Percentiles rank a stretch among this genome's conserved stretches.
These are phyloP conservation scores for Craniophora ligustri DNA, from an alignment of 2,888 invertebrate genomes.

Conservation along the genomic window DNA sequence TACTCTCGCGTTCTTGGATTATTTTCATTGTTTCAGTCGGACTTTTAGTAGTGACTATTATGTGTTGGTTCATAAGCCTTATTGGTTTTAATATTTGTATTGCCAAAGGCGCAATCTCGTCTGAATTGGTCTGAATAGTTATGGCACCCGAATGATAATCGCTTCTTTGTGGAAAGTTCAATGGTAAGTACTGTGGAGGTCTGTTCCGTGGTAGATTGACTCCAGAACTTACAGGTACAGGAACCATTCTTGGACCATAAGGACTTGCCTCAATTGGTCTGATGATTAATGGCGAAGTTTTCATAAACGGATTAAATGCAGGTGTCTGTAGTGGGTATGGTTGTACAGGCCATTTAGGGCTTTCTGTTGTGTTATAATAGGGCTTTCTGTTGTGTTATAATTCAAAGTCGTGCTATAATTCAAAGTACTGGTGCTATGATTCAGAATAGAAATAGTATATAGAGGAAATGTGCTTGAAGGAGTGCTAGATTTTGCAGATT, in stretches of 20 bases:
- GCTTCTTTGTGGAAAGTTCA: slow-evolving; percentile 7
- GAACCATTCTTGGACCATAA: not conserved
- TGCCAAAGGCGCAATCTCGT: slow-evolving; percentile 73
- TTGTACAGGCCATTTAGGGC: not conserved
- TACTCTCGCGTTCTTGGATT: slow-evolving; percentile 19
- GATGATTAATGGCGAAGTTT: not conserved
- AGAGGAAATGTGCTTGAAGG: too few species aligned
- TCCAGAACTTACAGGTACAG: not conserved
- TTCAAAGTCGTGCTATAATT: not conserved
- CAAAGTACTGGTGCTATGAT: not conserved
- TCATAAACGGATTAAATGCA: slow-evolving; percentile 24
- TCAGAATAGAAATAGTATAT: too few species aligned
- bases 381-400: not conserved
- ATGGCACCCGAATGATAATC: slow-evolving; percentile 49
- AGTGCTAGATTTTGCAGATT: slow-evolving; percentile 33
- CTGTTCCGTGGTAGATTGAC: not conserved
- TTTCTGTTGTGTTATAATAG: too few species aligned
- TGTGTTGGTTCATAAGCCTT: slow-evolving; percentile 69
- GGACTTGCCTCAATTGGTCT: not conserved
- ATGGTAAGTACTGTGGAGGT: not conserved
- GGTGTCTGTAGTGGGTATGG: slow-evolving; percentile 12
- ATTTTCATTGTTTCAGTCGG: slow-evolving; percentile 26
- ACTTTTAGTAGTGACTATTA: slow-evolving; percentile 65
- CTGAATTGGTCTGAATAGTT: slow-evolving; percentile 77
- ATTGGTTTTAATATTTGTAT: slow-evolving; percentile 66